These are phyloP conservation scores for Deilephila elpenor DNA, from an alignment of 2,888 invertebrate genomes.

Conservation along the genomic window DNA sequence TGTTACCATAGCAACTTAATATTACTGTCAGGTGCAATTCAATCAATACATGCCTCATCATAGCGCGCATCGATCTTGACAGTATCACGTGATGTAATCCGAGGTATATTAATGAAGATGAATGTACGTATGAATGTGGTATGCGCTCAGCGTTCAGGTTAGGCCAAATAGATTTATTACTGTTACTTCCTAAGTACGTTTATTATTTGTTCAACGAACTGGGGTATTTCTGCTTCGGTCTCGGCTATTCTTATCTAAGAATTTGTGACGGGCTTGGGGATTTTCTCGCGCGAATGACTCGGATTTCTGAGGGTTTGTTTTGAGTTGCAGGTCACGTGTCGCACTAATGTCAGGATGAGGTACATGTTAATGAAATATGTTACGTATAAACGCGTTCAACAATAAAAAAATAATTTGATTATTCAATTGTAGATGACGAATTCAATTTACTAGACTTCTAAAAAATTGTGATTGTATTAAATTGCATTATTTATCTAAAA, in stretches of 20 bases:
- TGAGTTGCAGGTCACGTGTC: background rate
- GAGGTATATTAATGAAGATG: conserved; percentile 12
- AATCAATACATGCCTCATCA: background rate
- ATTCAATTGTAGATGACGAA: too few species aligned
- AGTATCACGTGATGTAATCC: background rate
- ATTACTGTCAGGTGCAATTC: background rate
- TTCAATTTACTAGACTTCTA: too few species aligned
- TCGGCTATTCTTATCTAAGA: background rate
- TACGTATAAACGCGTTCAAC: too few species aligned
- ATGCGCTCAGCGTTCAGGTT: background rate
- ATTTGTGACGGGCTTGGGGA: background rate
- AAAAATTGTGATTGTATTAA: too few species aligned
- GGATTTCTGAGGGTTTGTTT: background rate
- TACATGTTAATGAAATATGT: background rate
- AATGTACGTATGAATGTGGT: conserved; percentile 18
- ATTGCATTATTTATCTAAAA: too few species aligned
- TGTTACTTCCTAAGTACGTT: background rate
- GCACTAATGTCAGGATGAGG: background rate
- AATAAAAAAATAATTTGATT: too few species aligned
- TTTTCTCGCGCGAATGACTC: background rate
- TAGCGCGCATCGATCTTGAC: background rate
- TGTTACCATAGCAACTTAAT: background rate
- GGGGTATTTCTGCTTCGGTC: background rate
- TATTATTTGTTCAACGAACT: conserved; percentile 11
- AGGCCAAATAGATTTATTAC: conserved; percentile 13